These are phyloP conservation scores for Apaloderma vittatum DNA, from an alignment of 2,113 vertebrate species.

Conservation along the genomic window DNA sequence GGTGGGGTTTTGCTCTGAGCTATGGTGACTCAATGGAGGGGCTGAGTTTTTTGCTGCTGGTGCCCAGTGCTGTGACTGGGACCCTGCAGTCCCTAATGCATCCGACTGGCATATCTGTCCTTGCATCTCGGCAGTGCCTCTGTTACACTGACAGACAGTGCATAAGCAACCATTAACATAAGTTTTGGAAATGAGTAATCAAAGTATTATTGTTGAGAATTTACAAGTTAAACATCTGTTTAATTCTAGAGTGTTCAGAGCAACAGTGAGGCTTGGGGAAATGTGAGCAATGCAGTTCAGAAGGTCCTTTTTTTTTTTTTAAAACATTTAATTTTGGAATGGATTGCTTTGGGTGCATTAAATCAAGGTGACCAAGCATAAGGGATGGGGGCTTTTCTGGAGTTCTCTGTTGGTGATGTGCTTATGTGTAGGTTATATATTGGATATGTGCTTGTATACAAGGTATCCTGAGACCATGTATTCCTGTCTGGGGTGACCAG, in stretches of 20 bases:
- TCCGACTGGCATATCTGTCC: neutral
- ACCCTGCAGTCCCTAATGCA: neutral
- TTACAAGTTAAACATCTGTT: neutral
- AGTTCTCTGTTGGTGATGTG: neutral
- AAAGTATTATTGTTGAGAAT: neutral
- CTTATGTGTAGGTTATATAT: neutral
- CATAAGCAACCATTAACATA: neutral
- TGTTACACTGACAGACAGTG: fast-evolving
- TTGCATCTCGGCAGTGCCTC: neutral
- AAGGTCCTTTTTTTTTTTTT: neutral
- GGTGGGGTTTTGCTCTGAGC: neutral
- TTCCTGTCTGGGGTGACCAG: neutral
- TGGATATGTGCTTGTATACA: neutral
- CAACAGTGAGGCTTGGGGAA: neutral
- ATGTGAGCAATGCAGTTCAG: neutral
- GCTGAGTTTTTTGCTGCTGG: neutral
- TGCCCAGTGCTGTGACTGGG: neutral
- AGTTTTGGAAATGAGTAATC: neutral
- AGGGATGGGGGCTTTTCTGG: neutral
- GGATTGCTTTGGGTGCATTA: neutral
- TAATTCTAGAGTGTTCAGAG: neutral
- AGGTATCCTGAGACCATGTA: fast-evolving
- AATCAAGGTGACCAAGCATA: neutral
- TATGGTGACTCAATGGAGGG: fast-evolving
- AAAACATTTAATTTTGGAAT: neutral